Base-by-base conservation (phyloP, 2,797 vertebrate genomes). In the Scarus forsteni region DNA sequence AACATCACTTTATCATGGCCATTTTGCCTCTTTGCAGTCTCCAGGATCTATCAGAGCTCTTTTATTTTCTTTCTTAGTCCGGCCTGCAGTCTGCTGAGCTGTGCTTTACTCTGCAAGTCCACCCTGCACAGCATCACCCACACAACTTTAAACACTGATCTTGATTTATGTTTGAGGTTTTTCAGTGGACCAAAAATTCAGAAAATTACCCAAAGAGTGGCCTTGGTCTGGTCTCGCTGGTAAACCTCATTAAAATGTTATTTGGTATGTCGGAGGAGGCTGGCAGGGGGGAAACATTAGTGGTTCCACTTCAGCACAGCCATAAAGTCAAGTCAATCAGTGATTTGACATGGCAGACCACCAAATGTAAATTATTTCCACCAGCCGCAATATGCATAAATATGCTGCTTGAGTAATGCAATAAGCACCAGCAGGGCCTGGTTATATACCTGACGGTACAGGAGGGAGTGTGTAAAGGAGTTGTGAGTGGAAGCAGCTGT, bases 221-320 rank as follows among this genome's bases (percentile, higher is more conserved):
- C 49, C 48, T 42, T 68, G 60, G 73, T 82, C 66, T 73, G 77
- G 81, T 87, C 81, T 88, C 84, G 66, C 84, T 82, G 75, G 84
- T 88, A 67, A 85, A 86, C 76, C 82, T 93, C 90, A 90, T 93
- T 92, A 93, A 91, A 90, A 81, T 81, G 81, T 83, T 88, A 92
- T 92, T 92, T 87, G 75, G 83, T 75, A 27, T 70, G 49, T 66
- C 62, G 80, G 77, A 67, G 79, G 61, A 52, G 56, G 71, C 64
- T 60, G 71, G 40, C 56, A 42, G 68, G 63, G 65, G 69, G 44
- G 74, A 75, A 75, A 82, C 84, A 84, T 86, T 79, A 85, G 80
- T 53, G 67, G 86, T 88, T 91, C 70, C 70, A 77, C 83, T 84
- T 83, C 62, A 84, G 78, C 75, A 68, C 75, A 86, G 69, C 76